phyloP scores from a whole-genome alignment of 1,140 invertebrate genomes.

The Trinorchestia longiramus region DNA sequence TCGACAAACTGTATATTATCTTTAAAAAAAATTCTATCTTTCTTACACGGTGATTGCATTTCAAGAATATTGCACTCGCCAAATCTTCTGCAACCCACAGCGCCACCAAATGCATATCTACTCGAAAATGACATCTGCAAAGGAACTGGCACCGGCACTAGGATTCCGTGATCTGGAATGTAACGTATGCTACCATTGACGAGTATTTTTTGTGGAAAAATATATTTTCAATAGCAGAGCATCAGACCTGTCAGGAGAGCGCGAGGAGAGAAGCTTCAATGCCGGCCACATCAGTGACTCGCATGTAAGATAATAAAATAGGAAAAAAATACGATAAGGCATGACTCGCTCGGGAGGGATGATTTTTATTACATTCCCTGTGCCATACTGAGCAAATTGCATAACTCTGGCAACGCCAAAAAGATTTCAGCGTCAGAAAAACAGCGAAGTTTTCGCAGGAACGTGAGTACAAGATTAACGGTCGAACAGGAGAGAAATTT shows the following conservation, averaged over 20 bases:
- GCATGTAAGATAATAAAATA: background rate
- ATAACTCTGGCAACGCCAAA: conserved; percentile 37
- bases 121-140: background rate
- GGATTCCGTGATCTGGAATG: background rate
- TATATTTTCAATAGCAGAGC: background rate
- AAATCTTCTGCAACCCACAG: background rate
- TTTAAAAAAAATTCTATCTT: too few relatives aligned
- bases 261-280: background rate
- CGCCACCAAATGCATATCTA: background rate
- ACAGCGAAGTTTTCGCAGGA: background rate
- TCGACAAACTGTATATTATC: too few relatives aligned
- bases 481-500: conserved; percentile 29
- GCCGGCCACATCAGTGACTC: background rate
- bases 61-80: background rate
- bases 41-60: background rate
- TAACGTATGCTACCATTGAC: background rate
- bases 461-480: conserved; percentile 37
- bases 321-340: background rate
- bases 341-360: conserved; percentile 7
- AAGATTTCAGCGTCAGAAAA: conserved; percentile 35
- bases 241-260: background rate
- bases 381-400: conserved; percentile 44
- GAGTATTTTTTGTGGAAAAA: background rate
- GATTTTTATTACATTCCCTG: conserved; percentile 47
- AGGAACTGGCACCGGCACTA: background rate